Base-by-base conservation (phyloP, 2,888 invertebrate species). In the Charanyca ferruginea region DNA sequence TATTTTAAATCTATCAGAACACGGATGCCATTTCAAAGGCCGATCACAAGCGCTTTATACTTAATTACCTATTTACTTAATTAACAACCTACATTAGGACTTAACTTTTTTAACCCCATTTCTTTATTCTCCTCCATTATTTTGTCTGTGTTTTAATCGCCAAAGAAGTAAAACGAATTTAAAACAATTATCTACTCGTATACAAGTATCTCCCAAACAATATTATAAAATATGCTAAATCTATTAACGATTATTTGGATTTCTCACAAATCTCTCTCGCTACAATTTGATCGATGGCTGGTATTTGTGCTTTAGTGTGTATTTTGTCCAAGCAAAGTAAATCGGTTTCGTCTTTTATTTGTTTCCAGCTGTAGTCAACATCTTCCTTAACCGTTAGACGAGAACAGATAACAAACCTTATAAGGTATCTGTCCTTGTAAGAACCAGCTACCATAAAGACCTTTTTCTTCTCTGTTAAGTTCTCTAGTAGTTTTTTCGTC, bases 391-490 rank as follows among this genome's bases (percentile, higher is more conserved):
- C 96, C 0, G 97, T 97, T 42, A 96, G 91, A 62, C 97, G 96
- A 52, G 98, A 98, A 87, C 98, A 98, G 1, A 99, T 94, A 0
- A 97, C 98, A 86, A 99, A 98, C 49, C 99, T 96, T 35, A 99
- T 96, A 49, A 98, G 96, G 83, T 97, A 97, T 64, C 96, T 96
- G 0, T 96, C 97, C 32, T 96, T 96, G 78, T 97, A 97, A 51
- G 96, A 96, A 3, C 98, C 97, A 5, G 98, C 97, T 45, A 98
- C 97, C 88, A 99, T 96, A 86, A 98, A 98, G 62, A 99, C 96
- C 75, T 97, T 96, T 83, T 97, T 98, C 64, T 97, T 96, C 42
- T 96, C 96, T 74, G 97, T 98, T 52, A 99, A 94, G 61, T 96
- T 96, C 62, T 97, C 97, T 54, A 98, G 88, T 35, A 99, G 91